Conservation (phyloP, 2,113 vertebrate genomes). For the Pampusana beccarii region DNA sequence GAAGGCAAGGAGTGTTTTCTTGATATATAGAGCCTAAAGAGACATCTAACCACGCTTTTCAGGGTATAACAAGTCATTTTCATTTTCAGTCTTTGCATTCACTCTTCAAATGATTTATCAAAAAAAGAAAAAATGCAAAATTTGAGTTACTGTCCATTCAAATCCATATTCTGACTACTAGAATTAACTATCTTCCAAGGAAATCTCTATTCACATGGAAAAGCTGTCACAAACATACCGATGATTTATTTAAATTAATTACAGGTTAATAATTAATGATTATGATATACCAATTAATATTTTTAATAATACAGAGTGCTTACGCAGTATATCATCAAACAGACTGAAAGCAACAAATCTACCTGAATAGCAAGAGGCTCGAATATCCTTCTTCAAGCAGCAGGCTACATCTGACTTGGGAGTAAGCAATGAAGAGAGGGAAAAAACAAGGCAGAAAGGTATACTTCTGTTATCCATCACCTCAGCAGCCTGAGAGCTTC, state of each 20-base stretch:
- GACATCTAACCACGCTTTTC: not conserved
- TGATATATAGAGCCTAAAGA: not conserved
- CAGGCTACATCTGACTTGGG: not conserved
- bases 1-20: not conserved
- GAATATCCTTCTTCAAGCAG: not conserved
- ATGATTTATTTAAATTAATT: not conserved
- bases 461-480: not conserved
- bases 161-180: not conserved
- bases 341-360: not conserved
- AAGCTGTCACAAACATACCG: not conserved
- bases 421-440: not conserved
- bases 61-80: not conserved
- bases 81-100: not conserved
- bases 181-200: not conserved
- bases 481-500: not conserved
- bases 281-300: not conserved
- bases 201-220: not conserved
- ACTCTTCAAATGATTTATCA: not conserved
- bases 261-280: not conserved
- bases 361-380: not conserved
- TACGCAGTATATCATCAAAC: not conserved
- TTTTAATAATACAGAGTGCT: not conserved
- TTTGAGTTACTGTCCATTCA: not conserved
- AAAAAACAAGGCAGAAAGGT: accelerated
- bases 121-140: not conserved